phyloP scores from a whole-genome alignment of 2,888 invertebrate species.

The Nesidiocoris tenuis region DNA sequence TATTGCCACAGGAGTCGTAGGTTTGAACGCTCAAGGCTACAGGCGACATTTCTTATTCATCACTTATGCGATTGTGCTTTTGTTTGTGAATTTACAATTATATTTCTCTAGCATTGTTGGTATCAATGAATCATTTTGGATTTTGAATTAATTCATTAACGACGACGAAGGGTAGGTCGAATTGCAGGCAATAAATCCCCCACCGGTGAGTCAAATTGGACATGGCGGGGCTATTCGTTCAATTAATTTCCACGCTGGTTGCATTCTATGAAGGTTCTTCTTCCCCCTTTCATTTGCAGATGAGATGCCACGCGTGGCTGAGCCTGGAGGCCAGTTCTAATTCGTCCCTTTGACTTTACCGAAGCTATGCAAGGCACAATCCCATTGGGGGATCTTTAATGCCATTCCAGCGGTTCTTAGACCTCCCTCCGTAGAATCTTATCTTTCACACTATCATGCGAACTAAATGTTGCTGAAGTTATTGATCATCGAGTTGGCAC shows the following conservation, averaged over 20 bases:
- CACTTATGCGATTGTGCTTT: too few relatives aligned
- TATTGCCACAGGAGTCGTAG: too few relatives aligned
- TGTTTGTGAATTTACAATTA: too few relatives aligned
- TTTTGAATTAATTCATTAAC: slow-evolving; percentile 28
- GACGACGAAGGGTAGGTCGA: not conserved
- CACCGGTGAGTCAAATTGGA: slow-evolving; percentile 8
- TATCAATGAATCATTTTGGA: not conserved
- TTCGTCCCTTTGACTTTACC: not conserved
- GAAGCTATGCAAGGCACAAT: not conserved
- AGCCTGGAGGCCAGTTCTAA: not conserved
- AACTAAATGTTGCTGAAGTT: too few relatives aligned
- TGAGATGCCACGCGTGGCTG: slow-evolving; percentile 7
- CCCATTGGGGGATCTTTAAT: not conserved
- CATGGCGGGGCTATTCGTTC: slow-evolving; percentile 28
- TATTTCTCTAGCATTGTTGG: too few relatives aligned
- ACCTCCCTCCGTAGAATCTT: not conserved
- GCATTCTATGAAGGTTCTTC: not conserved
- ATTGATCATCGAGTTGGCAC: too few relatives aligned
- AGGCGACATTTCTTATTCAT: too few relatives aligned
- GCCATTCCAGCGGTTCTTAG: not conserved
- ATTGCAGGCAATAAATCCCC: slow-evolving; percentile 18
- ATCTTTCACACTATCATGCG: too few relatives aligned
- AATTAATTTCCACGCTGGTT: slow-evolving; percentile 40
- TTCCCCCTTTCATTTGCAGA: slow-evolving; percentile 41
- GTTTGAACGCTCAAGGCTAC: too few relatives aligned